Conservation (phyloP, 2,113 vertebrate species). For the Mystacornis crossleyi region DNA sequence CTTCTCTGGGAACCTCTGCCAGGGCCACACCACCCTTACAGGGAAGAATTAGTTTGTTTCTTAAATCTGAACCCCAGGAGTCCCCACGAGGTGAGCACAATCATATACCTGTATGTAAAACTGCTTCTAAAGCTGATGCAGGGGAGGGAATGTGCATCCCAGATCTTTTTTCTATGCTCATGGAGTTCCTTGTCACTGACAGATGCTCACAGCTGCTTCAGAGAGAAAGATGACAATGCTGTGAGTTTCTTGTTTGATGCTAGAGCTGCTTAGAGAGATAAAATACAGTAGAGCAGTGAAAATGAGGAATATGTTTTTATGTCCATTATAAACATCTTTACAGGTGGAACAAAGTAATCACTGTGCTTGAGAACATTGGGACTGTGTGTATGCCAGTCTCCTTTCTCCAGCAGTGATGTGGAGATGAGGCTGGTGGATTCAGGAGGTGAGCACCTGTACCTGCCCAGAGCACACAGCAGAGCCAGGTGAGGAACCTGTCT, state of each 20-base stretch:
- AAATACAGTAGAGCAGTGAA: neutral
- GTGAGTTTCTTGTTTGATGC: neutral
- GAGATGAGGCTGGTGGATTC: neutral
- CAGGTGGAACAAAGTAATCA: neutral
- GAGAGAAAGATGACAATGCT: neutral
- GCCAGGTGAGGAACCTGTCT: neutral
- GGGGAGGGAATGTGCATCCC: neutral
- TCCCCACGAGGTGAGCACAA: rapidly evolving
- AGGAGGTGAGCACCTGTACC: neutral
- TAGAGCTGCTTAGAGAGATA: neutral
- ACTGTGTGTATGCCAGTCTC: neutral
- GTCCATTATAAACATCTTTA: neutral
- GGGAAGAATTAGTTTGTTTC: neutral
- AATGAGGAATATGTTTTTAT: neutral
- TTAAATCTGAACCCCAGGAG: neutral
- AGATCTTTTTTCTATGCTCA: neutral
- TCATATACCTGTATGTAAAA: neutral
- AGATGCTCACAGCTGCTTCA: neutral
- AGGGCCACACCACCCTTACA: neutral
- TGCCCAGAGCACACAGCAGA: neutral
- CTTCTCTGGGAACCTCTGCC: neutral
- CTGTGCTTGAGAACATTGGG: neutral
- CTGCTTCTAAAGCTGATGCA: neutral
- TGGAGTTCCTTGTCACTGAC: neutral
- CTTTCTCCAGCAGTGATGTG: neutral